Base-by-base conservation (phyloP, 2,888 invertebrate species). In the Ochropleura plecta region DNA sequence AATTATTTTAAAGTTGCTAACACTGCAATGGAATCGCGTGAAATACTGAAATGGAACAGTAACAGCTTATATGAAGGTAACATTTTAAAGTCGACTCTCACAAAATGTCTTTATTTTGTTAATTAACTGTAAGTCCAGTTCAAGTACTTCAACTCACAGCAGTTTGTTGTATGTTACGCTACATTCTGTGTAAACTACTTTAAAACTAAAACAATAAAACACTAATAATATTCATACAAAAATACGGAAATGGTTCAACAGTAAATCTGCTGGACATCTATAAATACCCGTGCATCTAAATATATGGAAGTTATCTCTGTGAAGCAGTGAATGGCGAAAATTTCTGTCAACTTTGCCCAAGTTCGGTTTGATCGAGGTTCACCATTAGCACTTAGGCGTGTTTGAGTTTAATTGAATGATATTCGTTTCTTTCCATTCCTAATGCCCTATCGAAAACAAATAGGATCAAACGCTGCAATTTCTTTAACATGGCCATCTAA, bases 271-370 rank as follows among this genome's bases (percentile, higher is more conserved):
- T 20, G 10, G 42, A 48, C 16, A 48, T 46, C 20, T 42, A 65
- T 49, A 44, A 74, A 55, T 44, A 30, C 57, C 12, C 6, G 14
- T 20, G n/a, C 40, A 48, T 51, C 18, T 53, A 46, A 55, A 55
- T 55, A 48, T 65, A 65, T 66, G 49, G 42, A 14, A 44, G 12
- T 77, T 60, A 49, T 74, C 44, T 60, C 30, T 4, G n/a, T 44
- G 30, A 51, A 46, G 30, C 1, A n/a, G 46, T 20, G 46, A 30
- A 49, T 65, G 42, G 48, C 16, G 4, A 20, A 42, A 20, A 49
- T n/a, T 42, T 40, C 48, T 42, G 65, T 64, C 65, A 65, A 48
- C 44, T n/a, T 62, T 44, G 62, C 42, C 10, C n/a, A 49, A 16
- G 7, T 16, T 16, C 64, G 40, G 64, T 40, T 30, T 49, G 40